These are phyloP conservation scores for Penaeus japonicus DNA, from an alignment of 1,140 invertebrate genomes.

Conservation along the genomic window DNA sequence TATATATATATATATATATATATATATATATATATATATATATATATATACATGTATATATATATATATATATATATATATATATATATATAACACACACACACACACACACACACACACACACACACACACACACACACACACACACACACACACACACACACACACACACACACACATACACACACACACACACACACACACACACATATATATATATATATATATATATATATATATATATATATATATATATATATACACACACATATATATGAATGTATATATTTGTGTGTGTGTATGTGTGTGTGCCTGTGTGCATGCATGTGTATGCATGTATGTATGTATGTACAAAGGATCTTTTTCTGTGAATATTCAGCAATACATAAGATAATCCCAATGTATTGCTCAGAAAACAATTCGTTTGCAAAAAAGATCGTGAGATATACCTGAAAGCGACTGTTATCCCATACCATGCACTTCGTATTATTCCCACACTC, in stretches of 20 bases:
- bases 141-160: not conserved
- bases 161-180: constrained; percentile 4
- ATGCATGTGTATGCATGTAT: not conserved
- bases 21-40: not conserved
- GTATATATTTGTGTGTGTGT: not conserved
- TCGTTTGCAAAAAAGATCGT: too few species aligned
- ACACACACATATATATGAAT: not conserved
- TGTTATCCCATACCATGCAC: too few species aligned
- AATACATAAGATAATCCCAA: too few species aligned
- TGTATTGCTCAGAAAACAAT: too few species aligned
- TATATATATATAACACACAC: not conserved
- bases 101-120: not conserved
- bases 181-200: not conserved
- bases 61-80: not conserved
- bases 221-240: constrained; percentile 22
- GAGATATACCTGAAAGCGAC: too few species aligned
- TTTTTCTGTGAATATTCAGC: too few species aligned
- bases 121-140: not conserved
- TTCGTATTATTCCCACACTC: too few species aligned
- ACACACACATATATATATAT: constrained; percentile 16
- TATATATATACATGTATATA: not conserved
- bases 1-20: not conserved
- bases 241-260: constrained; percentile 9
- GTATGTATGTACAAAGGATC: not conserved
- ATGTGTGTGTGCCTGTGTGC: not conserved